phyloP scores from a whole-genome alignment of 2,797 vertebrate genomes.

The Crocidura indochinensis region DNA sequence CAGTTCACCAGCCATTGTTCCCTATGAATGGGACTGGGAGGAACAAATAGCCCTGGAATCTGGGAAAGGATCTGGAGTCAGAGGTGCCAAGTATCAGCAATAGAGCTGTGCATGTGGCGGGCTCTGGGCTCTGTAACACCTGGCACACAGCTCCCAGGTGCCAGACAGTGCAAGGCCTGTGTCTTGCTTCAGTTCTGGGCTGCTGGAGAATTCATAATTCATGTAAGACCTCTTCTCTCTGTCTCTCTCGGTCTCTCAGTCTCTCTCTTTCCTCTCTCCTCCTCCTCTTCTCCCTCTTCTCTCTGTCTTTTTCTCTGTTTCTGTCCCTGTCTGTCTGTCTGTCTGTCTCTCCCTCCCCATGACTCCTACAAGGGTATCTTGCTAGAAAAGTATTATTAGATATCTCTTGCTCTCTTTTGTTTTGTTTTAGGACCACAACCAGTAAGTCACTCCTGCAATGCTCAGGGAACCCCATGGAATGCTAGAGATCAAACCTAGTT shows the following conservation, averaged over 20 bases:
- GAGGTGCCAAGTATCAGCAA: background rate
- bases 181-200: background rate
- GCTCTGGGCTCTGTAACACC: background rate
- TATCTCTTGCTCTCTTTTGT: too few relatives aligned
- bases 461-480: too few relatives aligned
- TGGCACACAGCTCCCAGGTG: background rate
- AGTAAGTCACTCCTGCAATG: too few relatives aligned
- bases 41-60: background rate
- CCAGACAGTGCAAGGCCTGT: background rate
- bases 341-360: too few relatives aligned
- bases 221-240: slow-evolving; percentile 14
- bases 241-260: background rate
- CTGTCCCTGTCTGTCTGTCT: too few relatives aligned
- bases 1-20: background rate
- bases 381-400: background rate
- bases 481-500: too few relatives aligned
- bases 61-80: slow-evolving; percentile 14
- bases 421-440: too few relatives aligned
- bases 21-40: background rate
- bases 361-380: background rate
- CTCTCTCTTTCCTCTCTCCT: too few relatives aligned
- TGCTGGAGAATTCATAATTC: background rate
- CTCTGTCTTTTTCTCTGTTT: too few relatives aligned
- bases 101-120: background rate
- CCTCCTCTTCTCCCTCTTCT: too few relatives aligned